These are phyloP conservation scores for Rhyacichthys aspro DNA, from an alignment of 2,797 vertebrate genomes.

Conservation along the genomic window DNA sequence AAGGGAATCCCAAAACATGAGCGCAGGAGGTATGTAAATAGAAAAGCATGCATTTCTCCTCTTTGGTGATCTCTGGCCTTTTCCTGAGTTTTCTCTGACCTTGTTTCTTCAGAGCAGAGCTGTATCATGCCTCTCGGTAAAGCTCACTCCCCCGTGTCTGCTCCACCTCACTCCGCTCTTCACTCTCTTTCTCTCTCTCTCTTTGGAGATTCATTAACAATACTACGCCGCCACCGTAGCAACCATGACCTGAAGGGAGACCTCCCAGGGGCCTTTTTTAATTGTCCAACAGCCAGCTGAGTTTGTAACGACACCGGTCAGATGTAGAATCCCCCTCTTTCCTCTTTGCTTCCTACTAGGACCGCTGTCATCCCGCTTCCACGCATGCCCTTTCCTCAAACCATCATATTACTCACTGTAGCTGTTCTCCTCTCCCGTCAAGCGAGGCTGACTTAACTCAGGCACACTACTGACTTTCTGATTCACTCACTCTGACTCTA, in stretches of 20 bases:
- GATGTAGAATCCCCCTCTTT: slow-evolving; percentile 39
- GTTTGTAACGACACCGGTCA: slow-evolving; percentile 53
- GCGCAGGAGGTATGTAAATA: slow-evolving; percentile 37
- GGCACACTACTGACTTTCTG: slow-evolving; percentile 21
- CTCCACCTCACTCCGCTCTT: slow-evolving; percentile 39
- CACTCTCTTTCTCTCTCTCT: slow-evolving; percentile 31
- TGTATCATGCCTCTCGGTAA: slow-evolving; percentile 46
- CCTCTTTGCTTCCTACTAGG: slow-evolving; percentile 41
- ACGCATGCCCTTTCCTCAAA: slow-evolving; percentile 29
- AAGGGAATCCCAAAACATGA: slow-evolving; percentile 44
- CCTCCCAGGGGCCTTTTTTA: slow-evolving; percentile 69
- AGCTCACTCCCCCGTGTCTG: slow-evolving; percentile 57
- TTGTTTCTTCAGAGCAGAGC: slow-evolving; percentile 52
- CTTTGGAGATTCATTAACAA: slow-evolving; percentile 78
- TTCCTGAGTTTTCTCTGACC: slow-evolving; percentile 45
- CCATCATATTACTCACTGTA: slow-evolving; percentile 33
- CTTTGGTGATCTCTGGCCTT: slow-evolving; percentile 20
- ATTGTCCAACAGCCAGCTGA: slow-evolving; percentile 62
- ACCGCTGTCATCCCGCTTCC: slow-evolving; percentile 43
- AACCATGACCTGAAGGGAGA: slow-evolving; percentile 72
- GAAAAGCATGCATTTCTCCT: slow-evolving; percentile 35
- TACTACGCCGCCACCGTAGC: slow-evolving; percentile 74
- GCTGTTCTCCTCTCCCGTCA: slow-evolving; percentile 26
- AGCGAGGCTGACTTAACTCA: slow-evolving; percentile 28
- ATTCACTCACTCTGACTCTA: slow-evolving; percentile 22